These are phyloP conservation scores for Phalanger gymnotis DNA, from an alignment of 2,797 vertebrate genomes.

Conservation along the genomic window DNA sequence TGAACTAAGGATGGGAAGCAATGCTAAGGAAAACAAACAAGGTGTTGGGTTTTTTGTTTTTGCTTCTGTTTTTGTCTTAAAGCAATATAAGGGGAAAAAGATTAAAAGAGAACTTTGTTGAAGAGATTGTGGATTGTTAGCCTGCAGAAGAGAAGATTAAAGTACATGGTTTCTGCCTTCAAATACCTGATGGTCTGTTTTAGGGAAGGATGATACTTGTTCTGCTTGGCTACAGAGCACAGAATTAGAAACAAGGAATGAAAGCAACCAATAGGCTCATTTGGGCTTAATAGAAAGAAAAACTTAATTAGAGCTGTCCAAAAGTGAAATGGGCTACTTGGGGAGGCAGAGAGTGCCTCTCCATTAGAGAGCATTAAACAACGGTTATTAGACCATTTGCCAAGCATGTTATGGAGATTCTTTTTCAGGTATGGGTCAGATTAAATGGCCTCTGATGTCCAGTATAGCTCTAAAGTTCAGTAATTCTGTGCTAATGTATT, in stretches of 20 bases:
- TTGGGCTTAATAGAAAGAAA: background rate
- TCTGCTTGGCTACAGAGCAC: background rate
- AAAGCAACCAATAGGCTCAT: background rate
- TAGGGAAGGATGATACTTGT: background rate
- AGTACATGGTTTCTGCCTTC: background rate
- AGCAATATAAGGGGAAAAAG: background rate
- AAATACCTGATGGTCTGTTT: background rate
- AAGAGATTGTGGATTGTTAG: background rate
- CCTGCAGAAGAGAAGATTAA: background rate
- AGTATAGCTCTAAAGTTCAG: background rate
- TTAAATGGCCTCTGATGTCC: background rate
- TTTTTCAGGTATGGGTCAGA: background rate
- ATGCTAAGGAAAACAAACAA: background rate
- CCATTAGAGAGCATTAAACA: background rate
- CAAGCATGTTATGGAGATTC: background rate
- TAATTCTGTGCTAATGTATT: background rate
- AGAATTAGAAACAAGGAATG: background rate
- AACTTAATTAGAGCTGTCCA: background rate
- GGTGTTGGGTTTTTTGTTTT: background rate
- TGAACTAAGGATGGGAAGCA: background rate
- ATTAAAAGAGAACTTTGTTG: background rate
- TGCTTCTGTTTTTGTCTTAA: background rate
- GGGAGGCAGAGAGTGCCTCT: background rate
- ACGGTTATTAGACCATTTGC: background rate
- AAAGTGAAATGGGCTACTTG: background rate